A percentile compares a stretch with the other conserved stretches of the same genome.
Evolutionary conservation across 37 sponge, comb jelly and placozoan genomes (phyloP).

Genomic region (Diacarnus erythraeanus): DNA sequence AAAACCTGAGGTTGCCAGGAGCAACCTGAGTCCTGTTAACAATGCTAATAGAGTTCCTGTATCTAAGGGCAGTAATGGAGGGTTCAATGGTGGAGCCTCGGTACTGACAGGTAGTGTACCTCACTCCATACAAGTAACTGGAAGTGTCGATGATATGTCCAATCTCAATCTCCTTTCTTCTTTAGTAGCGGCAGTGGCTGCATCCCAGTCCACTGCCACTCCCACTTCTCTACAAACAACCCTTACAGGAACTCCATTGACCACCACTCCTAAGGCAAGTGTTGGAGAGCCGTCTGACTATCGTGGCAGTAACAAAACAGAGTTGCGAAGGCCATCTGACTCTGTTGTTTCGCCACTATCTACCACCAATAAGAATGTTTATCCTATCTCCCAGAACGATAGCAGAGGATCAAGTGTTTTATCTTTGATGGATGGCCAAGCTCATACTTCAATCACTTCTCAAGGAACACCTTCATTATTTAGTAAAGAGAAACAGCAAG

Average conservation of each 20-base stretch:
- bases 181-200: constrained; percentile 48
- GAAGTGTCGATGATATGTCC: constrained; percentile 36
- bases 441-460: not conserved
- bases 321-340: not conserved
- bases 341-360: not conserved
- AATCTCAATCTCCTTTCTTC: constrained; percentile 66
- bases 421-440: not conserved
- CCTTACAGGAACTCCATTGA: not conserved
- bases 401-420: not conserved
- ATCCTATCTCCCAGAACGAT: not conserved
- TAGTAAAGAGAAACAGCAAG: not conserved
- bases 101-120: not conserved
- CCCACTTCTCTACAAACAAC: not conserved
- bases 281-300: not conserved
- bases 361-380: not conserved
- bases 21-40: not conserved
- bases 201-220: not conserved
- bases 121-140: constrained; percentile 1
- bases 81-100: not conserved
- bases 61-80: not conserved
- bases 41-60: not conserved
- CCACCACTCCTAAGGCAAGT: not conserved
- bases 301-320: not conserved
- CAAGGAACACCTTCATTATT: not conserved
- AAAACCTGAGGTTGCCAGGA: not conserved